These are phyloP conservation scores for Tinamus guttatus DNA, from an alignment of 2,113 vertebrate genomes.

Conservation along the genomic window DNA sequence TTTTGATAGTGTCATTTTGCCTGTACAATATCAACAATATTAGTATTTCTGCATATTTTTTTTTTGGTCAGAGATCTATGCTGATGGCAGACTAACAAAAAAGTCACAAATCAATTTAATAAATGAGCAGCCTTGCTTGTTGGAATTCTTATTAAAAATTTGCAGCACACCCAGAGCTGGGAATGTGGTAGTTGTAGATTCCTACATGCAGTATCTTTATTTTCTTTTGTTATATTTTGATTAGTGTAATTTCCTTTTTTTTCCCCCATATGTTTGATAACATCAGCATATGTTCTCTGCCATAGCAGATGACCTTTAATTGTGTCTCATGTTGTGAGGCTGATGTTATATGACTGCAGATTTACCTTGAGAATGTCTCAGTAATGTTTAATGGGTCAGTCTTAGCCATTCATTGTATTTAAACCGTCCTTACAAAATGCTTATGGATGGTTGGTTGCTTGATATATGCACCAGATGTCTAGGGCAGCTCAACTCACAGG, in stretches of 20 bases:
- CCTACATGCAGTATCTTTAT: background rate
- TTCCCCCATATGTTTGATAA: slow-evolving; percentile 32
- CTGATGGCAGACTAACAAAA: background rate
- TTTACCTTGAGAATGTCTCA: slow-evolving; percentile 62
- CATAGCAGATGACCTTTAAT: slow-evolving; percentile 50
- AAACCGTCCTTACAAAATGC: slow-evolving; percentile 31
- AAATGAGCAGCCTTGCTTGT: background rate
- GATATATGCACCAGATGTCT: slow-evolving; percentile 36
- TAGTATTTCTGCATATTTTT: background rate
- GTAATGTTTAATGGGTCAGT: slow-evolving; percentile 52
- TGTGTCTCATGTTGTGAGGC: slow-evolving; percentile 17
- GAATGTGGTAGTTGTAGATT: background rate
- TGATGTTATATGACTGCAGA: slow-evolving; percentile 43
- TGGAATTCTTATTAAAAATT: background rate
- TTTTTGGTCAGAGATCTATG: background rate
- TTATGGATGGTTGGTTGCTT: slow-evolving; percentile 40
- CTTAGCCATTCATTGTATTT: slow-evolving; percentile 41
- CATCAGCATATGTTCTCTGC: slow-evolving; percentile 33
- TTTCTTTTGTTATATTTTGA: slow-evolving; percentile 4
- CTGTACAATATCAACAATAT: background rate
- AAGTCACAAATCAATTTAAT: background rate
- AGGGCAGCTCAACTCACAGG: background rate
- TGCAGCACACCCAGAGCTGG: background rate
- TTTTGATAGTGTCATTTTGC: background rate
- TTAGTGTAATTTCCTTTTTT: background rate